Percentiles rank a stretch among this genome's conserved stretches.
phyloP scores from a whole-genome alignment of 2,888 invertebrate species.

The Oegoconia quadripuncta region DNA sequence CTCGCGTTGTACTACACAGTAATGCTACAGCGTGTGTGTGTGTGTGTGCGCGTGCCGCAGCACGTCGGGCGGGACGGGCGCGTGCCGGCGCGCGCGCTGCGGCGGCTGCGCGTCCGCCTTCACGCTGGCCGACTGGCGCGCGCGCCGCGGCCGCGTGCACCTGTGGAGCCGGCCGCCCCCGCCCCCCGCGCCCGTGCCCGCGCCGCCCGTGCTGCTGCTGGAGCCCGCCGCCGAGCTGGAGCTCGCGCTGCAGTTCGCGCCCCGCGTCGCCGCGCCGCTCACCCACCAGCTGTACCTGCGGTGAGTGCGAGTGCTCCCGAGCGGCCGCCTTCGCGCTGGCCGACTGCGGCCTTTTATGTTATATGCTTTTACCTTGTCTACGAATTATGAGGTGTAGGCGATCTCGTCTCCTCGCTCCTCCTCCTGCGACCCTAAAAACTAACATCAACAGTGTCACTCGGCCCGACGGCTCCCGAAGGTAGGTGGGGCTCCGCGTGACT shows the following conservation, averaged over 20 bases:
- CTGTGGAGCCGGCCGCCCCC: constrained; percentile 9
- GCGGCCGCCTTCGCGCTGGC: too few species aligned
- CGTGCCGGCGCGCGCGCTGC: constrained; percentile 22
- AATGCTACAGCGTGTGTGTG: constrained; percentile 16
- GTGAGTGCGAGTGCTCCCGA: constrained; percentile 24
- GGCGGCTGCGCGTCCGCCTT: not conserved
- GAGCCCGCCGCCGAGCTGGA: constrained; percentile 76
- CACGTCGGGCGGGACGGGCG: constrained; percentile 11
- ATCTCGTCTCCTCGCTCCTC: too few species aligned
- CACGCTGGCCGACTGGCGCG: constrained; percentile 11
- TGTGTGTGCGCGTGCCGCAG: not conserved
- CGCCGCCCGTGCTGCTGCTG: constrained; percentile 57
- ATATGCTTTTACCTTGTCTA: too few species aligned
- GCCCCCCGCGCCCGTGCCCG: constrained; percentile 28
- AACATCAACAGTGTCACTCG: too few species aligned
- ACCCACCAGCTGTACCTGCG: constrained; percentile 74
- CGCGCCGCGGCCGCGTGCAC: constrained; percentile 23
- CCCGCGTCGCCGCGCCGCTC: constrained; percentile 54
- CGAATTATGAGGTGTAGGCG: too few species aligned
- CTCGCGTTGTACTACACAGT: too few species aligned
- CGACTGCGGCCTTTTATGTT: too few species aligned
- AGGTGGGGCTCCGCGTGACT: too few species aligned
- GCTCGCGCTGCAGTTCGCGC: constrained; percentile 68
- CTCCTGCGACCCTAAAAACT: too few species aligned
- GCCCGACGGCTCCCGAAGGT: too few species aligned